phyloP scores from a whole-genome alignment of 2,888 invertebrate species.

The Troides helena region DNA sequence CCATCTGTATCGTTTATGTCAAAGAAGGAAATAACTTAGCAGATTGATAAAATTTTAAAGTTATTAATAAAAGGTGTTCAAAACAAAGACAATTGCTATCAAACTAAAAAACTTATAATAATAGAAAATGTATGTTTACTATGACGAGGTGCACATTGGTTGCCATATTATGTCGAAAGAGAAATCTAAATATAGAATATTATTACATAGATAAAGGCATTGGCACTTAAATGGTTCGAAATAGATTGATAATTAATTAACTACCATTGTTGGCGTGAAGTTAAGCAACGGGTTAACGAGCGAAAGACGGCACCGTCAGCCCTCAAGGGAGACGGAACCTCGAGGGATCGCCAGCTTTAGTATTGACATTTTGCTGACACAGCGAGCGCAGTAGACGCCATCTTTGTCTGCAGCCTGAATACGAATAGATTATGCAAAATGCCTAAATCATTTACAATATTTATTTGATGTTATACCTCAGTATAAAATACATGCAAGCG shows the following conservation, averaged over 20 bases:
- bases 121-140: neutral
- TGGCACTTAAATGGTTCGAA: conserved; percentile 6
- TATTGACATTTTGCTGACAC: conserved; percentile 38
- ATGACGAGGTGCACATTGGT: neutral
- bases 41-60: no score
- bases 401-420: conserved; percentile 27
- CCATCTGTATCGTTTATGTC: no score
- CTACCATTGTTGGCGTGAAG: conserved; percentile 33
- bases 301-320: conserved; percentile 34
- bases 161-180: neutral
- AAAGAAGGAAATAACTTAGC: no score
- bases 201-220: conserved; percentile 8
- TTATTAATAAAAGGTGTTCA: no score
- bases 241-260: conserved; percentile 28
- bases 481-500: neutral
- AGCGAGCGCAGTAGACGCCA: conserved; percentile 32
- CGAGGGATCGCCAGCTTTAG: conserved; percentile 28
- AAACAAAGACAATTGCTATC: no score
- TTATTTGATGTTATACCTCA: neutral
- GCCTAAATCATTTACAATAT: neutral
- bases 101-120: no score
- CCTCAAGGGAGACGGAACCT: conserved; percentile 29
- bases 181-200: neutral
- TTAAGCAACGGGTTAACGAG: conserved; percentile 34
- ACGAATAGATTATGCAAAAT: conserved; percentile 11